These are phyloP conservation scores for Zaprionus taronus DNA, from an alignment of 1,140 invertebrate species.

Conservation along the genomic window DNA sequence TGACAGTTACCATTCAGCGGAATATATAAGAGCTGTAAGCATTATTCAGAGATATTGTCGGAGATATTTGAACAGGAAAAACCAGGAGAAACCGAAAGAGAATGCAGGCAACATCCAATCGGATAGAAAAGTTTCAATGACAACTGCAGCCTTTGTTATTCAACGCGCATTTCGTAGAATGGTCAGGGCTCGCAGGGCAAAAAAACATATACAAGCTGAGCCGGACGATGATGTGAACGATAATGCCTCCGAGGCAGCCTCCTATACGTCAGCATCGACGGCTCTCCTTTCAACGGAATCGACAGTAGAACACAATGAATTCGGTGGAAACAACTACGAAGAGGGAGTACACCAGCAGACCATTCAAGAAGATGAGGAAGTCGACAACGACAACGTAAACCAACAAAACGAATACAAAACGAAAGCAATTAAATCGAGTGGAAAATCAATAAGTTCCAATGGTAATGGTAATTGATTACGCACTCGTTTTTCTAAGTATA, in stretches of 20 bases:
- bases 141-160: slow-evolving; percentile 70
- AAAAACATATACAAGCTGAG: slow-evolving; percentile 32
- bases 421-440: slow-evolving; percentile 30
- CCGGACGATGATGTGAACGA: slow-evolving; percentile 64
- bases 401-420: slow-evolving; percentile 31
- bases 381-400: slow-evolving; percentile 61
- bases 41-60: slow-evolving; percentile 63
- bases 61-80: slow-evolving; percentile 48
- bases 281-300: slow-evolving; percentile 72
- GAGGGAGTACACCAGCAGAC: slow-evolving; percentile 67
- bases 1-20: slow-evolving; percentile 25
- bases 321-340: slow-evolving; percentile 52
- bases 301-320: slow-evolving; percentile 47
- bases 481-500: not conserved
- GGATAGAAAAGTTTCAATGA: slow-evolving; percentile 42
- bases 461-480: slow-evolving; percentile 52
- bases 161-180: slow-evolving; percentile 67
- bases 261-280: slow-evolving; percentile 76
- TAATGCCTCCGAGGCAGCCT: slow-evolving; percentile 67
- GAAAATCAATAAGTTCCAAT: slow-evolving; percentile 42
- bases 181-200: slow-evolving; percentile 35
- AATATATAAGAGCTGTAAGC: slow-evolving; percentile 54
- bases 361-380: slow-evolving; percentile 69
- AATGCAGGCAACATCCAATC: slow-evolving; percentile 8
- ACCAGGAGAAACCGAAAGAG: not conserved